Evolutionary conservation across 2,888 invertebrate species (phyloP).

Genomic region (Netelia virgata): DNA sequence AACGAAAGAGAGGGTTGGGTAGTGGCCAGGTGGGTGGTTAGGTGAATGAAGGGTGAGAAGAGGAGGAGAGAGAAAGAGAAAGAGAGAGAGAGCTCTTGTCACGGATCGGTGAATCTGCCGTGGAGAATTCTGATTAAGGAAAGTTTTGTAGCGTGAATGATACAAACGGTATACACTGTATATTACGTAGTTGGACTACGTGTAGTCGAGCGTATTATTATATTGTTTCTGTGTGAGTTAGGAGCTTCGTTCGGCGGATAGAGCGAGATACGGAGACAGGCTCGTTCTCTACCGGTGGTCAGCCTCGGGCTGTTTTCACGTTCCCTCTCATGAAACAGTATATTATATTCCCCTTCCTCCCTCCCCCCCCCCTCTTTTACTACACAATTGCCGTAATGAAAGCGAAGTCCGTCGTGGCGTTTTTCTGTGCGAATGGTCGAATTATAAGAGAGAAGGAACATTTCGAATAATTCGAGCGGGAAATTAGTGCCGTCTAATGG

Average conservation of each 20-base stretch:
- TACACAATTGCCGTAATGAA: constrained; percentile 36
- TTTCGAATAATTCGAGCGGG: constrained; percentile 22
- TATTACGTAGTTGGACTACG: constrained; percentile 44
- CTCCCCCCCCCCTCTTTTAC: neutral
- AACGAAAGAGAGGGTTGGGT: constrained; percentile 43
- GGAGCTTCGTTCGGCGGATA: constrained; percentile 3
- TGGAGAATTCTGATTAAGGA: constrained; percentile 69
- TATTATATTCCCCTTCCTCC: neutral
- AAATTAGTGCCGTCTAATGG: constrained; percentile 19
- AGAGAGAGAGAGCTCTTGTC: constrained; percentile 58
- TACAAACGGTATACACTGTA: constrained; percentile 58
- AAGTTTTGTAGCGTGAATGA: constrained; percentile 68
- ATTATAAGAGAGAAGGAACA: constrained; percentile 31
- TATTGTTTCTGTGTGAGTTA: constrained; percentile 66
- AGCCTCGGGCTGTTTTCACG: constrained; percentile 55
- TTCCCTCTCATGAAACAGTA: constrained; percentile 36
- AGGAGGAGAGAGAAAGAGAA: neutral
- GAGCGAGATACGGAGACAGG: constrained; percentile 35
- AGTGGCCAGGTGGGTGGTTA: neutral
- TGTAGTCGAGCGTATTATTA: constrained; percentile 60
- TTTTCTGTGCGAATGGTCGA: constrained; percentile 14
- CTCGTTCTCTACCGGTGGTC: constrained; percentile 30
- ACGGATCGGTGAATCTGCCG: constrained; percentile 67
- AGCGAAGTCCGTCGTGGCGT: constrained; percentile 7
- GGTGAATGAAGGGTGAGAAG: constrained; percentile 21